Evolutionary conservation across 1,140 invertebrate genomes (phyloP), one percentile per base, ranked within the genome.

Genomic region (Polypedilum vanderplanki): DNA sequence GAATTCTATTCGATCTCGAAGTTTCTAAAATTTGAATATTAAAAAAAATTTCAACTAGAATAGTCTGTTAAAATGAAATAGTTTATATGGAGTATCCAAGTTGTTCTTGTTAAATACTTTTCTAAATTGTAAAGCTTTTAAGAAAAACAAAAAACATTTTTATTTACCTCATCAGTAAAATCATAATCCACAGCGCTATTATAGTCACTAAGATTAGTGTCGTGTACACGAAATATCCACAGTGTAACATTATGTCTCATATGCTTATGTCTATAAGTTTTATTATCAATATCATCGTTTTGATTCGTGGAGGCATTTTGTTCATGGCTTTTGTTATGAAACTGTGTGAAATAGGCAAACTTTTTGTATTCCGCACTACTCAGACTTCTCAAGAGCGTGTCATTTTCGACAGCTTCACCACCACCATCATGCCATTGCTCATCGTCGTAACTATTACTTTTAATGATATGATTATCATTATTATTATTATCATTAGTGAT

Each of bases 1-100:
- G 83, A 92, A 87, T 78, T 88, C 86, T 33, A 57, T 57, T 12
- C 46, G 46, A 57, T 57, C 46, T n/a, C 46, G 12, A n/a, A 57
- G n/a, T 57, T n/a, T n/a, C 46, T 57, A 57, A 57, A 57, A 57
- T 57, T 33, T 33, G 1, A 33, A 33, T 33, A 3, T 33, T 57
- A 57, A 15, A 15, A n/a, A 57, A 57, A n/a, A 46, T 41, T 41
- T 41, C 40, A 41, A n/a, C n/a, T n/a, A n/a, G n/a, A n/a, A n/a
- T n/a, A n/a, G n/a, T n/a, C n/a, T n/a, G n/a, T n/a, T n/a, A n/a
- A n/a, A n/a, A n/a, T n/a, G n/a, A n/a, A n/a, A n/a, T n/a, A n/a
- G n/a, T n/a, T n/a, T n/a, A n/a, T n/a, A n/a, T n/a, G n/a, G n/a
- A n/a, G n/a, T n/a, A n/a, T n/a, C n/a, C n/a, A n/a, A n/a, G n/a